Evolutionary conservation across 2,113 vertebrate genomes (phyloP), one percentile per base, ranked within the genome.

Genomic region (Eptesicus fuscus): DNA sequence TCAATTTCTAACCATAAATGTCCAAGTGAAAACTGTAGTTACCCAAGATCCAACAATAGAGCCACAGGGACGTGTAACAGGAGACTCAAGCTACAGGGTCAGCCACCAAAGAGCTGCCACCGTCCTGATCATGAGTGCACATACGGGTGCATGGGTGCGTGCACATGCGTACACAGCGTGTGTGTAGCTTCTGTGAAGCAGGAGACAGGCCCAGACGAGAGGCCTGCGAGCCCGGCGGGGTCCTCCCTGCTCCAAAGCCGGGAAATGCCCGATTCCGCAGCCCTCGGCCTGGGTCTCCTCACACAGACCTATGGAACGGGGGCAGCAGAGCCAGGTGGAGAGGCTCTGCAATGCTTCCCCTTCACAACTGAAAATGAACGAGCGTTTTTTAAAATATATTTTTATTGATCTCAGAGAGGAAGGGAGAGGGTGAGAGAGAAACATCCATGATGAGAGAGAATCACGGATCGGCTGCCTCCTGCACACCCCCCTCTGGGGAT

Each of bases 161-260:
- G 17, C 11, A 4, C 7, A 9, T 7, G 1, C 32, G 13, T 42
- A 20, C 32, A 40, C 11, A 11, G n/a, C 11, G 47, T 20, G 42
- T 70, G 70, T 59, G 40, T 25, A 67, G 86, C 49, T 42, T 14
- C 73, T 80, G 80, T 97, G 97, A 97, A 91, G 98, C 91, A 96
- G 67, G 23, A 95, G 53, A 71, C 56, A 92, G 84, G 91, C 84
- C 90, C 11, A n/a, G 71, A 78, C 95, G 93, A 76, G 79, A 59
- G 74, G 65, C 49, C 9, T n/a, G 23, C 4, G 91, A 86, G n/a
- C 10, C n/a, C 44, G 1, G 5, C 25, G 18, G 23, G 63, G 25
- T 13, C 47, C 16, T 70, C n/a, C 80, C 40, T 70, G 20, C 42
- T 85, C 49, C 77, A 18, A 78, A 23, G 28, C 83, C 23, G 80